Evolutionary conservation across 2,797 vertebrate species (phyloP).

Genomic region (Sternotherus odoratus): DNA sequence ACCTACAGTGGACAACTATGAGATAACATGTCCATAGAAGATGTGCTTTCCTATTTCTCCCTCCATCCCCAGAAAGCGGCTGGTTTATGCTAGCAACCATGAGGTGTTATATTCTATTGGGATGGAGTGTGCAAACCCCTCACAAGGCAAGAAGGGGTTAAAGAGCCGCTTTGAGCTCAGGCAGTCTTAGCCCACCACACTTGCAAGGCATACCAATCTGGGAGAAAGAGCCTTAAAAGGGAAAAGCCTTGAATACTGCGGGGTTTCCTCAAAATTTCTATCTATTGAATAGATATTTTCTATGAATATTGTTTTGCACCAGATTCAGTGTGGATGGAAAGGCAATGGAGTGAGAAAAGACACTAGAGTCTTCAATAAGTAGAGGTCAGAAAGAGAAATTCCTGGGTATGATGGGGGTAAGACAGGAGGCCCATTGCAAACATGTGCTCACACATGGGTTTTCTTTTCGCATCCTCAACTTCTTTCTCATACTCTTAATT

Average conservation of each 20-base stretch:
- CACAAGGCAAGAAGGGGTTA: too few relatives aligned
- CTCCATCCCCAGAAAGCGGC: background rate
- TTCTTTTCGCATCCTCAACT: background rate
- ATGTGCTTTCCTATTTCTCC: background rate
- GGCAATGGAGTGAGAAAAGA: background rate
- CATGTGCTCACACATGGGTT: background rate
- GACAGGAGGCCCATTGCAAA: background rate
- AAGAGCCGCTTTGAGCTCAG: too few relatives aligned
- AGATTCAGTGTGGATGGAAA: background rate
- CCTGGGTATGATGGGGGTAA: background rate
- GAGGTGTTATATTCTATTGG: too few relatives aligned
- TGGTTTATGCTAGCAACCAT: background rate
- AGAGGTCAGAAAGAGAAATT: background rate
- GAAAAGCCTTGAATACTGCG: too few relatives aligned
- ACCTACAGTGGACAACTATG: background rate
- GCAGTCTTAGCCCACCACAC: too few relatives aligned
- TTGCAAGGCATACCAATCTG: too few relatives aligned
- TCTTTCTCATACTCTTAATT: background rate
- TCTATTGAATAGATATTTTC: background rate
- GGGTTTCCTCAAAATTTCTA: too few relatives aligned
- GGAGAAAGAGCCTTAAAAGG: too few relatives aligned
- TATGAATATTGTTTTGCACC: background rate
- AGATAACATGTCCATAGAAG: background rate
- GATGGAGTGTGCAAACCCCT: too few relatives aligned
- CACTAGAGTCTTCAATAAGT: background rate